Conservation (phyloP, 1,140 invertebrate species). For the Caenorhabditis elegans region DNA sequence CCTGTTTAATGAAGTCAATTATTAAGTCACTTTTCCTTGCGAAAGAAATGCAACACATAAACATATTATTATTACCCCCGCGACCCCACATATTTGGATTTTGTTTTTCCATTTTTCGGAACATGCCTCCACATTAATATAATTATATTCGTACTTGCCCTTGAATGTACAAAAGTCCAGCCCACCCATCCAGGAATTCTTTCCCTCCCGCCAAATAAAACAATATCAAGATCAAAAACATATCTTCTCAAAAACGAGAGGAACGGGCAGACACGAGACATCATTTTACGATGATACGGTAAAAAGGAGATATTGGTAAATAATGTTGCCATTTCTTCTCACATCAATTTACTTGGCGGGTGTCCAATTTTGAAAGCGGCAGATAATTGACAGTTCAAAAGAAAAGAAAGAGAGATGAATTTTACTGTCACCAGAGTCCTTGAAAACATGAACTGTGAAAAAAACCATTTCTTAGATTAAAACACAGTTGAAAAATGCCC, state of each 20-base stretch:
- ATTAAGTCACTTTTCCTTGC: constrained; percentile 10
- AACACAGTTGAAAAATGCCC: too few relatives aligned
- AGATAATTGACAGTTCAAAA: not conserved
- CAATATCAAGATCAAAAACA: constrained; percentile 9
- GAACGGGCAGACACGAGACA: not conserved
- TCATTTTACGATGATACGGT: not conserved
- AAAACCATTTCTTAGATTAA: not conserved
- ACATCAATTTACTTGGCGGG: not conserved
- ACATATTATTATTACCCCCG: constrained; percentile 3
- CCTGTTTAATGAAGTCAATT: constrained; percentile 18
- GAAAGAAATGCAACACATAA: constrained; percentile 12
- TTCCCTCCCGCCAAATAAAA: not conserved
- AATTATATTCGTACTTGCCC: constrained; percentile 14
- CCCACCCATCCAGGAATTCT: not conserved
- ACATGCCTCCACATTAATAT: not conserved
- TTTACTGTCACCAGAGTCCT: not conserved
- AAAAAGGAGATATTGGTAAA: too few relatives aligned
- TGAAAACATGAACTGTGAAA: constrained; percentile 4
- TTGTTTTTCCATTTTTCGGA: constrained; percentile 14
- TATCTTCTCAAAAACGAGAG: not conserved
- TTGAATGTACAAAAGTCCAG: not conserved
- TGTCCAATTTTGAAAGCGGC: not conserved
- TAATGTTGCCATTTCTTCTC: not conserved
- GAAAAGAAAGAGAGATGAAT: not conserved
- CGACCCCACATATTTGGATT: not conserved